Evolutionary conservation across 2,888 invertebrate species (phyloP).

Genomic region (Taphrorychus bicolor): DNA sequence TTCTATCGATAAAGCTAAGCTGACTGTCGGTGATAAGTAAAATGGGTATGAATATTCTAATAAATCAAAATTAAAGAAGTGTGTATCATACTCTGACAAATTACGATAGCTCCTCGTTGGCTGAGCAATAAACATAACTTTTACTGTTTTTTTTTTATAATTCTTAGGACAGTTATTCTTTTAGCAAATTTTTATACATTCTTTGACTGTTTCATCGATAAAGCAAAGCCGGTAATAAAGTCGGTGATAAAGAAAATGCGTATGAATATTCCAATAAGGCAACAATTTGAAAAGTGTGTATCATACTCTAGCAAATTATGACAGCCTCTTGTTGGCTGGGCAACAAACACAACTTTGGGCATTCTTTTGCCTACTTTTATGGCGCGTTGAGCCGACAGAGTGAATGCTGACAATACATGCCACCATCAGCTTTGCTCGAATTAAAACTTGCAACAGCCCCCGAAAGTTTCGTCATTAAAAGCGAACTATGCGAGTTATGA

Average conservation of each 20-base stretch:
- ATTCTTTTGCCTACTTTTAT: not conserved
- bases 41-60: too few species aligned
- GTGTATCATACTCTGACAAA: not conserved
- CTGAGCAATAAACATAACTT: not conserved
- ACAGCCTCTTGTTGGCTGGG: not conserved
- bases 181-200: too few species aligned
- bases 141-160: not conserved
- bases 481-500: constrained; percentile 4
- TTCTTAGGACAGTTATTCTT: too few species aligned
- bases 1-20: too few species aligned
- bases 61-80: too few species aligned
- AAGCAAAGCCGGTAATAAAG: too few species aligned
- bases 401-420: not conserved
- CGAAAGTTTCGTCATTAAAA: constrained; percentile 1
- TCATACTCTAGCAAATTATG: not conserved
- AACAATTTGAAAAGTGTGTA: not conserved
- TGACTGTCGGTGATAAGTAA: too few species aligned
- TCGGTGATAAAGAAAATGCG: too few species aligned
- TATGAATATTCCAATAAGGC: too few species aligned
- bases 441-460: not conserved
- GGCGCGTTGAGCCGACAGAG: not conserved
- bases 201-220: too few species aligned
- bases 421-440: not conserved
- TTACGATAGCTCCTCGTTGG: not conserved
- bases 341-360: not conserved